Percentiles rank a stretch among this genome's conserved stretches.
Evolutionary conservation across 2,113 vertebrate genomes (phyloP).

Genomic region (Perca fluviatilis): DNA sequence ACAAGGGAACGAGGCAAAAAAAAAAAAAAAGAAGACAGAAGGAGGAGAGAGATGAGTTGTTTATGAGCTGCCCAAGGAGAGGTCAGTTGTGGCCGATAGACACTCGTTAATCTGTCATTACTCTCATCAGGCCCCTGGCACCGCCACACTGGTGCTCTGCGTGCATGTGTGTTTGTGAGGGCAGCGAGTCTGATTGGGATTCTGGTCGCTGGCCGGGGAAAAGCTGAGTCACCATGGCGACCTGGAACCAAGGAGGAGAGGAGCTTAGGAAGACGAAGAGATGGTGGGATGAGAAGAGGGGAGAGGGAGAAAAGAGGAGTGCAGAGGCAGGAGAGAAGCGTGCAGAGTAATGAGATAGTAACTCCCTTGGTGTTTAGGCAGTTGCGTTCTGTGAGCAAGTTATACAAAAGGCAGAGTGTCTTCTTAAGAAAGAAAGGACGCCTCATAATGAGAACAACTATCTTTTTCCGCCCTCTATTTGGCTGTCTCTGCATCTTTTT

Average conservation of each 20-base stretch:
- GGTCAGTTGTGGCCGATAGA: slow-evolving; percentile 75
- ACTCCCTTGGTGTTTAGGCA: slow-evolving; percentile 25
- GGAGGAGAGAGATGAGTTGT: slow-evolving; percentile 58
- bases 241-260: slow-evolving; percentile 58
- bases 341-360: slow-evolving; percentile 29
- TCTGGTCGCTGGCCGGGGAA: slow-evolving; percentile 62
- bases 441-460: slow-evolving; percentile 24
- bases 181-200: slow-evolving; percentile 69
- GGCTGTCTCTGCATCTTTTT: neutral
- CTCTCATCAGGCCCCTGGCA: slow-evolving; percentile 77
- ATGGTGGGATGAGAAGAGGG: slow-evolving; percentile 1
- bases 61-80: slow-evolving; percentile 71
- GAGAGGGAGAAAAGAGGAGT: neutral
- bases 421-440: neutral
- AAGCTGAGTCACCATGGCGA: slow-evolving; percentile 80
- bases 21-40: slow-evolving; percentile 7
- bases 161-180: slow-evolving; percentile 44
- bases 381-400: slow-evolving; percentile 26
- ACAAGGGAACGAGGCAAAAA: slow-evolving; percentile 7
- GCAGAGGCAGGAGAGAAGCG: neutral
- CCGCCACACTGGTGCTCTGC: slow-evolving; percentile 40
- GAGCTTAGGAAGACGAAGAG: slow-evolving; percentile 21
- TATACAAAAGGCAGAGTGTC: neutral
- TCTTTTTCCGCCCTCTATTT: neutral
- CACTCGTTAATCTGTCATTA: slow-evolving; percentile 79